Base-by-base conservation (phyloP, 2,797 vertebrate genomes). In the Lacerta bilineata region DNA sequence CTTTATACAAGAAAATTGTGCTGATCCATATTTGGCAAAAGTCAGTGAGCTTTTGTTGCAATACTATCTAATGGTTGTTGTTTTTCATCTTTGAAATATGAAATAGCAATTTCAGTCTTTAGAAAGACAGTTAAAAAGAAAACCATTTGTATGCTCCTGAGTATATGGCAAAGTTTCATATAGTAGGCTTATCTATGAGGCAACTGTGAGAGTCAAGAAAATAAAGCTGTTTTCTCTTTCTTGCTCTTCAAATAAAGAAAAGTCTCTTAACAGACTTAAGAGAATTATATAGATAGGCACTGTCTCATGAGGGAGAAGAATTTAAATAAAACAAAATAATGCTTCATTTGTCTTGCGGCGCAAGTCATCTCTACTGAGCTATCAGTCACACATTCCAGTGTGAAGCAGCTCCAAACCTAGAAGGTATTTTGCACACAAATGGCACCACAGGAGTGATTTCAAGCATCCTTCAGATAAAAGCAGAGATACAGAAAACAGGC, bases 291-390 rank as follows among this genome's bases (percentile, higher is more conserved):
- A 33, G n/a, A 74, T 74, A 84, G 43, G n/a, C 8, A 72, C 46
- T 66, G 23, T 43, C 20, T 33, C 29, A 79, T 11, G 55, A 46
- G 13, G 23, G 74, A n/a, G 5, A 77, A 64, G 61, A 39, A 86
- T 68, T 86, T 86, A 86, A 86, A 86, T 43, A n/a, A 66, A 61
- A 72, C 6, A n/a, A 66, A 76, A 78, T 68, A 66, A 64, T 59
- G 41, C n/a, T 77, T n/a, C 39, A 77, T 77, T 39, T 10, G 55
- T 76, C 25, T 36, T 33, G 39, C 33, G 39, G 36, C 20, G 27
- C 10, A 84, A 84, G 7, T 55, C 59, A 76, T 64, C 59, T 78
- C 5, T 86, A 33, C 61, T 36, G 50, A 84, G 68, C 46, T 55
- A 27, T 74, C 18, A 84, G 68, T 27, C 36, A 39, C 71, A 66